Evolutionary conservation across 2,797 vertebrate genomes (phyloP), one percentile per base, ranked within the genome.

Genomic region (Syngnathus rostellatus): DNA sequence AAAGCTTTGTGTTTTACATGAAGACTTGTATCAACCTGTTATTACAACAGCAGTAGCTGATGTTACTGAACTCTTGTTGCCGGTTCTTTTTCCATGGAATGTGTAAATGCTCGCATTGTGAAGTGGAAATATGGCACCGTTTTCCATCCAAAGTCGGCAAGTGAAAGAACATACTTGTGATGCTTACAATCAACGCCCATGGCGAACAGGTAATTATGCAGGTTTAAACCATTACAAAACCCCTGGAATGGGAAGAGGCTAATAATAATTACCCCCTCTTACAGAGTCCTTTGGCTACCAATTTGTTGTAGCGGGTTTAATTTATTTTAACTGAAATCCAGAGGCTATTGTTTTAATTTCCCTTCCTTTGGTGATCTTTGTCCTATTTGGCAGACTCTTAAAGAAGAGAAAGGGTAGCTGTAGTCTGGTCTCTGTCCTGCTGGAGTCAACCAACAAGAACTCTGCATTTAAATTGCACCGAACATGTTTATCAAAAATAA

Each of bases 91-190:
- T 83, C 80, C 80, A 79, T 59, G 72, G 87, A 89, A 80, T 86
- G 85, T 87, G 76, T 74, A 75, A 75, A 64, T 21, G 1, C 10
- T 75, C 79, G 81, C 82, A 81, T 83, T 79, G 84, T 88, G 82
- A 89, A 78, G 72, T 85, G 82, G 83, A 84, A 81, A 77, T 51
- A 45, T 50, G 65, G 17, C 66, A 70, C 48, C 54, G 3, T 59
- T 43, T 70, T 68, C 39, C n/a, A 61, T 66, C 50, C 55, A 64
- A 75, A 62, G 25, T 71, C 69, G 65, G 66, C 72, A 14, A 38
- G 25, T 37, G 5, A 43, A 55, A 55, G 14, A 59, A 40, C 40
- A 41, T 12, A 61, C 17, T 40, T 61, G 39, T 11, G 59, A 41
- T 61, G n/a, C 6, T 14, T 23, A 40, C 40, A 10, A 50, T 46